Evolutionary conservation across 2,113 vertebrate species (phyloP).

Genomic region (Barnardius zonarius): DNA sequence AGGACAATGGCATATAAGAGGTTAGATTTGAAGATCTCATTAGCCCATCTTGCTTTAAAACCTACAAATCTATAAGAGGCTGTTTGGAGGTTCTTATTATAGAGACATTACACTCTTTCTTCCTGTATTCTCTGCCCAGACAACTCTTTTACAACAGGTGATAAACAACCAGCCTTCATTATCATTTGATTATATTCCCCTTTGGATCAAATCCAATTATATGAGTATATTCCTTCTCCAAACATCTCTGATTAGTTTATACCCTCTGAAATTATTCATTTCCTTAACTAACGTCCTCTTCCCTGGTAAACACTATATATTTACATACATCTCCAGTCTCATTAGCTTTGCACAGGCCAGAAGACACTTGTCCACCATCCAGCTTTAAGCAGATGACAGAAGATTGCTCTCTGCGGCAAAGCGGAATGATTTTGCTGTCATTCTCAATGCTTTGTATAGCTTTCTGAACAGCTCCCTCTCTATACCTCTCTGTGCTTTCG

Average conservation of each 20-base stretch:
- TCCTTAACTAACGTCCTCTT: not conserved
- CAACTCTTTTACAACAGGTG: not conserved
- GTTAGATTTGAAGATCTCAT: not conserved
- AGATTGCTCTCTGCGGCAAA: not conserved
- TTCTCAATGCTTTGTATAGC: not conserved
- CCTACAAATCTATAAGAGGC: not conserved
- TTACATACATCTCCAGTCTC: not conserved
- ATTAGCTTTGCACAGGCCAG: not conserved
- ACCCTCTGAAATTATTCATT: not conserved
- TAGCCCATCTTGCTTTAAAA: not conserved
- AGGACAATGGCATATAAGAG: not conserved
- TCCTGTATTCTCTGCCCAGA: not conserved
- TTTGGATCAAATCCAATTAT: not conserved
- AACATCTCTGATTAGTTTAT: slow-evolving; percentile 14
- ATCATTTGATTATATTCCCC: slow-evolving; percentile 6
- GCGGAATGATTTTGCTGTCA: not conserved
- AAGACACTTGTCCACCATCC: not conserved
- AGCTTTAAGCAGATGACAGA: not conserved
- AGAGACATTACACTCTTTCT: not conserved
- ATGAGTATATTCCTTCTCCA: not conserved
- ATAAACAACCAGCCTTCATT: not conserved
- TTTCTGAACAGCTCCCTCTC: not conserved
- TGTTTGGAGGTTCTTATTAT: not conserved
- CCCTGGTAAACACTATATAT: not conserved
- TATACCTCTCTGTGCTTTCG: not conserved